Evolutionary conservation across 2,113 vertebrate genomes (phyloP), one percentile per base, ranked within the genome.

Genomic region (Ciconia boyciana): DNA sequence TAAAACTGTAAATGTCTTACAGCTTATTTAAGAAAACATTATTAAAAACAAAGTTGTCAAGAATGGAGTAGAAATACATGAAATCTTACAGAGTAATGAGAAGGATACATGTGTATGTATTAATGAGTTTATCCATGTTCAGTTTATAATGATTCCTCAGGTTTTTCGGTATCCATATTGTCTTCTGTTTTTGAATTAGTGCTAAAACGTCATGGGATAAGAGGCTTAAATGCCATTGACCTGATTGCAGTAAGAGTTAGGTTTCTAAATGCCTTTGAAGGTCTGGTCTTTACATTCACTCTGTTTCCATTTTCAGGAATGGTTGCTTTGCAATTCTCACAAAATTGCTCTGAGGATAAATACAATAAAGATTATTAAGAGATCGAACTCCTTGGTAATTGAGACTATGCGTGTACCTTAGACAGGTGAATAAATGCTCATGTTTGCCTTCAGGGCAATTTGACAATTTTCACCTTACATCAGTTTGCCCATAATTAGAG

Each of bases 401-500:
- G 75, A 94, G 66, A 72, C 31, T 77, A 2, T 39, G 36, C 6
- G 3, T 34, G 22, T 89, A 79, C 55, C 74, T 91, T 70, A 48
- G 62, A 48, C 74, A 94, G 76, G 72, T 94, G 78, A 93, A 96
- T 80, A 90, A 94, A 76, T 32, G 39, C 6, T 86, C 14, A 9
- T 31, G 34, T 89, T 93, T 86, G 46, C 75, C 75, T 93, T 72
- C 74, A 85, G 66, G 87, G 57, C 65, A 79, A 12, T 86, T 81
- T 87, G 91, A n/a, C 70, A 88, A 86, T 96, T 94, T 96, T 85
- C 7, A 4, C 54, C 62, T 95, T 94, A 82, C 71, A 74, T 92
- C 49, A 43, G 54, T 91, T 90, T 93, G 17, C 41, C 78, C 16
- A 8, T 93, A 92, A 93, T 79, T 83, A 94, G 75, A 88, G 54